These are phyloP conservation scores for Agapornis canus DNA, from an alignment of 2,797 vertebrate species.

Conservation along the genomic window DNA sequence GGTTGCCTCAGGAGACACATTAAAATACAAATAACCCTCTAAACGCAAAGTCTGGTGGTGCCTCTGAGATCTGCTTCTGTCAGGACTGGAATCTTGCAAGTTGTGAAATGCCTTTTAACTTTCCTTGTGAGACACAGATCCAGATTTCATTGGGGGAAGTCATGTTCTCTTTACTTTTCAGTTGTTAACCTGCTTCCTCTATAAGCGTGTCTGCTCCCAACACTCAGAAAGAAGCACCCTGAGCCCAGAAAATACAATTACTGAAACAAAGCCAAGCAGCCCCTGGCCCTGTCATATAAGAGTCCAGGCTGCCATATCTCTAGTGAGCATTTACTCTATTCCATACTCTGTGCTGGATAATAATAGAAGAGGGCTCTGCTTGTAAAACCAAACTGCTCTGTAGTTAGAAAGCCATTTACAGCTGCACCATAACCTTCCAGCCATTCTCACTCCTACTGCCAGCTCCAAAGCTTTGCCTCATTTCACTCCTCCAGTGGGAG, in stretches of 20 bases:
- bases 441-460: neutral
- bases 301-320: neutral
- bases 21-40: conserved; percentile 58
- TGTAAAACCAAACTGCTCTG: conserved; percentile 21
- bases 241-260: neutral
- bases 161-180: neutral
- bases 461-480: neutral
- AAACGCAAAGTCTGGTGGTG: neutral
- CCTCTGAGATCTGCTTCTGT: conserved; percentile 27
- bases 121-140: neutral
- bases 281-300: neutral
- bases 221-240: neutral
- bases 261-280: neutral
- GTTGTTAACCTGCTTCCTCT: neutral
- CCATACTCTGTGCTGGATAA: neutral
- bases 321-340: neutral
- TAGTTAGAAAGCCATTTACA: neutral
- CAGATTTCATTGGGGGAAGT: neutral
- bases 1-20: conserved; percentile 51
- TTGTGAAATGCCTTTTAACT: conserved; percentile 40
- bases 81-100: conserved; percentile 1
- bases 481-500: neutral
- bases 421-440: neutral
- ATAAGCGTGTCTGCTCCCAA: neutral
- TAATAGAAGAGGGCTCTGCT: neutral